A percentile compares a stretch with the other conserved stretches of the same genome.
Evolutionary conservation across 2,113 vertebrate species (phyloP).

Genomic region (Ardeotis arabs): DNA sequence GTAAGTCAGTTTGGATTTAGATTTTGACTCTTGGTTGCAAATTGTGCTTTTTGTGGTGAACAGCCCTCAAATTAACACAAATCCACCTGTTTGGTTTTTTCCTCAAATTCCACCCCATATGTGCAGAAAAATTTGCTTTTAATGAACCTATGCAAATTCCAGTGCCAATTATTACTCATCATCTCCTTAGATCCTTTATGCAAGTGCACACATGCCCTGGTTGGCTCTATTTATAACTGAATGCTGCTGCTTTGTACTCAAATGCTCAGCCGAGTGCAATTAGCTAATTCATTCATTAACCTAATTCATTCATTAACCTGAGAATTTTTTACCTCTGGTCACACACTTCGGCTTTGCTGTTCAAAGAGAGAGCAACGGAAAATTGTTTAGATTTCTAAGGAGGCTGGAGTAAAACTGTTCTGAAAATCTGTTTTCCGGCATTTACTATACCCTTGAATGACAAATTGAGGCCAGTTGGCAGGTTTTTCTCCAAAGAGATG

Average conservation of each 20-base stretch:
- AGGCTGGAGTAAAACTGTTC: background rate
- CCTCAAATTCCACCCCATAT: background rate
- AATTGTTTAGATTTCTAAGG: background rate
- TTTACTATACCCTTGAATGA: background rate
- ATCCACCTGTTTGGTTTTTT: background rate
- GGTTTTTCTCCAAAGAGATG: background rate
- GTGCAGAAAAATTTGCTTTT: background rate
- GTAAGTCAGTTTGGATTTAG: background rate
- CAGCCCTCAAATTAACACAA: background rate
- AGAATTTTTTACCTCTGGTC: background rate
- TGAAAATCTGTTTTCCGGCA: background rate
- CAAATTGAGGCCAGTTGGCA: conserved; percentile 33
- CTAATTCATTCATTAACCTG: background rate
- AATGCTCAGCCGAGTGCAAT: background rate
- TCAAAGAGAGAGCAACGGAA: background rate
- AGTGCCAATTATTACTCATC: background rate
- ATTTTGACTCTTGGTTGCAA: background rate
- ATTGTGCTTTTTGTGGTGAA: background rate
- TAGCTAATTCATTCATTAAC: background rate
- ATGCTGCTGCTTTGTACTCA: background rate
- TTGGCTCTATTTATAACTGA: background rate
- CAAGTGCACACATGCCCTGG: background rate
- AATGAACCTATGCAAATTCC: background rate
- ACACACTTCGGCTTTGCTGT: background rate
- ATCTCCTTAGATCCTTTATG: background rate